Conservation (phyloP, 2,113 vertebrate species). For the Tupaia tana region DNA sequence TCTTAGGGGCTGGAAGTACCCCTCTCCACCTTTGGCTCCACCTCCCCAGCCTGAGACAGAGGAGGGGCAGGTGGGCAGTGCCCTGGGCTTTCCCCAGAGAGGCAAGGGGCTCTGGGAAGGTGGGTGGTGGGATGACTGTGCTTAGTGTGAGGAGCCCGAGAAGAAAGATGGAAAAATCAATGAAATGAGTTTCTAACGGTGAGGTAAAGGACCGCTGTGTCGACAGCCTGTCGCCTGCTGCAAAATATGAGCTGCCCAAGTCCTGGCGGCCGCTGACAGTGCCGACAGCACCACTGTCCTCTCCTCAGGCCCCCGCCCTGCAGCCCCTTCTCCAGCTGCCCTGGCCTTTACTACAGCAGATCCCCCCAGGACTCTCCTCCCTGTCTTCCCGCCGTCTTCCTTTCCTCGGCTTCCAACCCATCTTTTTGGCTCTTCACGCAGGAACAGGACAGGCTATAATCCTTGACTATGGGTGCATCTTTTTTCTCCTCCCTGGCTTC, state of each 20-base stretch:
- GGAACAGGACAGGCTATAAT: neutral
- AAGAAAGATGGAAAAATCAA: constrained; percentile 86
- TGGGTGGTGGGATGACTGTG: constrained; percentile 75
- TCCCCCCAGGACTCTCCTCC: neutral
- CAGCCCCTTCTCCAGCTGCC: constrained; percentile 17
- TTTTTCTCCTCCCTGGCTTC: neutral
- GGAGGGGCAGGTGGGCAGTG: neutral
- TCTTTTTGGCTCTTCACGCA: neutral
- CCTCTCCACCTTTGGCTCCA: constrained; percentile 25
- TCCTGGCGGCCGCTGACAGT: constrained; percentile 62
- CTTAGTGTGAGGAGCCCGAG: constrained; percentile 64
- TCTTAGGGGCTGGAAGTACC: neutral
- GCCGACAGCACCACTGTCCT: neutral
- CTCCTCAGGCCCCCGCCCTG: neutral
- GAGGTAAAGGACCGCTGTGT: constrained; percentile 83
- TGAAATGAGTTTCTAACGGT: constrained; percentile 85
- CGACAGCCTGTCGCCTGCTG: constrained; percentile 83
- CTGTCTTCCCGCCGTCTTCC: neutral
- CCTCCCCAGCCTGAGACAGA: neutral
- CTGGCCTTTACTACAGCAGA: constrained; percentile 31
- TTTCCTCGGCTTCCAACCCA: neutral
- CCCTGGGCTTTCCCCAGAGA: constrained; percentile 46
- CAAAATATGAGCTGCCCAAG: constrained; percentile 83
- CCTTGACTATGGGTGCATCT: neutral
- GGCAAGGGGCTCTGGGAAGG: constrained; percentile 65